These are phyloP conservation scores for Harmothoe impar DNA, from an alignment of 2,888 invertebrate genomes.

Conservation along the genomic window DNA sequence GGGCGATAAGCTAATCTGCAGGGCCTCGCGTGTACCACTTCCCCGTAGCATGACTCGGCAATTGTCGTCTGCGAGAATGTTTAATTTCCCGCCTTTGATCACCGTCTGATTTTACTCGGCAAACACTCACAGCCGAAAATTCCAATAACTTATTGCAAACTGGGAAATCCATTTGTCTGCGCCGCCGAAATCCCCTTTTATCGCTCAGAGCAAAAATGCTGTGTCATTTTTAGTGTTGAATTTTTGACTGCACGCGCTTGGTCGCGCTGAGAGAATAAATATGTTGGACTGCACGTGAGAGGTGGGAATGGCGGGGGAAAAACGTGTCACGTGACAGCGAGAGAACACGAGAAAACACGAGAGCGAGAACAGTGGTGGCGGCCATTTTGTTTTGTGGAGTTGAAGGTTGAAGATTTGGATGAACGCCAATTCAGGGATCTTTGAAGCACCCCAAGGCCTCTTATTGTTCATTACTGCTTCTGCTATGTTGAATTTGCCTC, in stretches of 20 bases:
- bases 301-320: background rate
- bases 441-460: background rate
- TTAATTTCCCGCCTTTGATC: constrained; percentile 44
- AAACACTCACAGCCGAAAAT: constrained; percentile 30
- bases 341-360: constrained; percentile 7
- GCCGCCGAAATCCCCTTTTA: background rate
- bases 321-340: constrained; percentile 2
- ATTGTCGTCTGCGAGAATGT: background rate
- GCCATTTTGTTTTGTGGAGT: constrained; percentile 6
- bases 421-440: background rate
- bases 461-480: too few species aligned
- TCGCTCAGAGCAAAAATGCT: constrained; percentile 3
- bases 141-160: constrained; percentile 46
- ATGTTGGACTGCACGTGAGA: constrained; percentile 35
- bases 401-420: background rate
- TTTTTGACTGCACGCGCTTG: constrained; percentile 29
- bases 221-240: background rate
- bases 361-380: background rate
- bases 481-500: too few species aligned
- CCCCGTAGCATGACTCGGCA: constrained; percentile 12
- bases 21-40: background rate
- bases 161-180: constrained; percentile 50
- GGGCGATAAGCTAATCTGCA: background rate
- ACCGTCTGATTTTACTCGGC: constrained; percentile 5
- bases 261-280: background rate